A percentile compares a stretch with the other conserved stretches of the same genome.
phyloP scores from a whole-genome alignment of 2,113 vertebrate genomes.

The Pachycephala philippinensis region DNA sequence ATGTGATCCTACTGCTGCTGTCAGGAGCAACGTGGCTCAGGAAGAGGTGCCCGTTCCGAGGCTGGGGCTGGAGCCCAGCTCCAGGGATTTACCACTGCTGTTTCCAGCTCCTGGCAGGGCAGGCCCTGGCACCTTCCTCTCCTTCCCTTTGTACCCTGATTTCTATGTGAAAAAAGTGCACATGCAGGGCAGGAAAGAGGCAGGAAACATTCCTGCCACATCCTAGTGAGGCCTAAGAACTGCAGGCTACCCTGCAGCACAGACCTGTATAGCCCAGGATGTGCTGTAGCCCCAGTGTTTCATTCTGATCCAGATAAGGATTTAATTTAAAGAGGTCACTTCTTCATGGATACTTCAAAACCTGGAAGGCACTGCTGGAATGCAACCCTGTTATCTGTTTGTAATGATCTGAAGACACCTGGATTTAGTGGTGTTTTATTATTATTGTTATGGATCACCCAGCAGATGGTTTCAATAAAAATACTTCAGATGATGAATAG shows the following conservation, averaged over 20 bases:
- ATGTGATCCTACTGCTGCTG: background rate
- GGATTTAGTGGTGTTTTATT: background rate
- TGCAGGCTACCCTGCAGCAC: background rate
- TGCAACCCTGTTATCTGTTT: background rate
- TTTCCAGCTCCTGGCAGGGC: background rate
- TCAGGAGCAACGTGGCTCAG: rapidly evolving
- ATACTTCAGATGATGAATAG: background rate
- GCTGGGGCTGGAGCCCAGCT: background rate
- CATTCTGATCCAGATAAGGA: background rate
- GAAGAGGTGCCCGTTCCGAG: rapidly evolving
- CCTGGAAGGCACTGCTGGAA: background rate
- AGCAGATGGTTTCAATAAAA: constrained; percentile 4
- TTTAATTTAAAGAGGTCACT: background rate
- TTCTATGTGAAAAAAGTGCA: background rate
- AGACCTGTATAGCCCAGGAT: background rate
- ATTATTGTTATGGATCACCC: background rate
- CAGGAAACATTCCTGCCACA: background rate
- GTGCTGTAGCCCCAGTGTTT: background rate
- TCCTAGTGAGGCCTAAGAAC: background rate
- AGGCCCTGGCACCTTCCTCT: rapidly evolving
- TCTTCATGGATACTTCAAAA: background rate
- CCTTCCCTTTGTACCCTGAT: background rate
- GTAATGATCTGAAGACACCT: background rate
- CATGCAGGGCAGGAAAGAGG: background rate
- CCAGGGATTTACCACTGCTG: rapidly evolving